phyloP scores from a whole-genome alignment of 2,888 invertebrate genomes.

The Chorisops tibialis region DNA sequence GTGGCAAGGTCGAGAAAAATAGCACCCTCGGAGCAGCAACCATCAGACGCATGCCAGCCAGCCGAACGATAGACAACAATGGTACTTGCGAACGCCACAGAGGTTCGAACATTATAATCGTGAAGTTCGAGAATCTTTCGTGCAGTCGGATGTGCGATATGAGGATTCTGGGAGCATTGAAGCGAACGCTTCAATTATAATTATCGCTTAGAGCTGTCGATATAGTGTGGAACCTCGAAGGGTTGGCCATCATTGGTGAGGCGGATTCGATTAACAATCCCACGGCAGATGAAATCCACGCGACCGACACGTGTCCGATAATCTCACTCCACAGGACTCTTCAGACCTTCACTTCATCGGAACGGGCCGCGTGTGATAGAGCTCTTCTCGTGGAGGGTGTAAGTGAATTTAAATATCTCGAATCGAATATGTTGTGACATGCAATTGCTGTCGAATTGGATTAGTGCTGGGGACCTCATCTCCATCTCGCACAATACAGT shows the following conservation, averaged over 20 bases:
- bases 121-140: not conserved
- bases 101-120: not conserved
- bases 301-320: slow-evolving; percentile 37
- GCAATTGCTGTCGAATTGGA: slow-evolving; percentile 26
- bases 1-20: slow-evolving; percentile 26
- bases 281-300: slow-evolving; percentile 34
- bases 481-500: not conserved
- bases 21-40: slow-evolving; percentile 11
- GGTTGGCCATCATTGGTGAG: slow-evolving; percentile 24
- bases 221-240: slow-evolving; percentile 25
- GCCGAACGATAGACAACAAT: not conserved
- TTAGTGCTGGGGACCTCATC: slow-evolving; percentile 20
- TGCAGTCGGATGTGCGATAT: not conserved
- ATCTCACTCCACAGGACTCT: slow-evolving; percentile 30
- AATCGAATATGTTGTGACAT: slow-evolving; percentile 36
- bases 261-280: slow-evolving; percentile 37
- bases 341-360: not conserved
- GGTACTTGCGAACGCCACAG: not conserved
- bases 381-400: not conserved
- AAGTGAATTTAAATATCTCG: slow-evolving; percentile 27
- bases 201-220: slow-evolving; percentile 33
- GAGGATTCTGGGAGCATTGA: slow-evolving; percentile 24
- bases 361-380: no score
- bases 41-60: slow-evolving; percentile 13
- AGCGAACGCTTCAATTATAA: slow-evolving; percentile 37